Conservation (phyloP, 1,140 invertebrate genomes). For the Uloborus diversus region DNA sequence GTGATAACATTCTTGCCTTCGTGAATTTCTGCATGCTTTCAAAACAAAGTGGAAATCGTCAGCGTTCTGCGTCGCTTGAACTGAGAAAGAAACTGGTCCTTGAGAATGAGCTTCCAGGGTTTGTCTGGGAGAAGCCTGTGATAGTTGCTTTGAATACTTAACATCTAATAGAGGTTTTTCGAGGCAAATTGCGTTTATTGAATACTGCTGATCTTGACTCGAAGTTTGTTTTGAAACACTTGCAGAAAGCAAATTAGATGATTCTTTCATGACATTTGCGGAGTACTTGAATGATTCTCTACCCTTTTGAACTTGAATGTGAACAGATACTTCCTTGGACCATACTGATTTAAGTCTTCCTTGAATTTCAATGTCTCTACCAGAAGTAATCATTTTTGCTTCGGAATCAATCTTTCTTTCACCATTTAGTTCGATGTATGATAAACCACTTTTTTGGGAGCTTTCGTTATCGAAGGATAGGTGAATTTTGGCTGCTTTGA, state of each 20-base stretch:
- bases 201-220: not conserved
- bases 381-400: not conserved
- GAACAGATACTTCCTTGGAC: not conserved
- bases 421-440: slow-evolving; percentile 13
- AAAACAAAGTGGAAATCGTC: not conserved
- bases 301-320: not conserved
- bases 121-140: not conserved
- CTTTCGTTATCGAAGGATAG: not conserved
- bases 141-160: not conserved
- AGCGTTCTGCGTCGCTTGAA: not conserved
- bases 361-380: not conserved
- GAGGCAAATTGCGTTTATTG: not conserved
- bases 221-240: no score
- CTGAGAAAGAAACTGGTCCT: not conserved
- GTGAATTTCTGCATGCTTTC: not conserved
- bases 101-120: not conserved
- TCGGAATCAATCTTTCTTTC: not conserved
- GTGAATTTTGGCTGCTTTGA: not conserved
- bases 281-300: not conserved
- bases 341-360: not conserved
- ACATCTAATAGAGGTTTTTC: not conserved
- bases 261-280: not conserved
- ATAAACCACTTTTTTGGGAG: not conserved
- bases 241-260: not conserved
- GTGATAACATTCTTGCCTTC: not conserved